phyloP scores from a whole-genome alignment of 1,140 invertebrate genomes.

The Trypoxylus dichotomus region DNA sequence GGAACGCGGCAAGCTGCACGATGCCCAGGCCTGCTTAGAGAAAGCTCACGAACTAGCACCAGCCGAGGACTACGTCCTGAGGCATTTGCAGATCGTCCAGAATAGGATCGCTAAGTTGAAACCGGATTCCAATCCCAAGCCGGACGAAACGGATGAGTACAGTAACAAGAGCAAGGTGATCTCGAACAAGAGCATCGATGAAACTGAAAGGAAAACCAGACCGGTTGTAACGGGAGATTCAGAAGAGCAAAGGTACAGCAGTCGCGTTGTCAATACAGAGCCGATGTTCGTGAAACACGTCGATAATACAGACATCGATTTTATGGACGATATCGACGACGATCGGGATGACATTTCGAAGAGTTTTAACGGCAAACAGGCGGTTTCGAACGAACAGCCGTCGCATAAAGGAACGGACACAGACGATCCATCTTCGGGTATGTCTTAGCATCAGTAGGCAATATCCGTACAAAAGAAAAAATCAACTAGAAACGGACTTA shows the following conservation, averaged over 20 bases:
- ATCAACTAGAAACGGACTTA: background rate
- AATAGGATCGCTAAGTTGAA: constrained; percentile 63
- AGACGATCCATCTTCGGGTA: constrained; percentile 56
- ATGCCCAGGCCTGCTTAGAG: constrained; percentile 82
- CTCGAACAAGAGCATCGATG: constrained; percentile 50
- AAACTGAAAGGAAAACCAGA: constrained; percentile 49
- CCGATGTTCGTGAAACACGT: constrained; percentile 52
- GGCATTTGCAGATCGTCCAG: constrained; percentile 84
- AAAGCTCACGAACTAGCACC: constrained; percentile 80
- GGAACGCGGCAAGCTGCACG: constrained; percentile 80
- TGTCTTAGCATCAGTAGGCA: constrained; percentile 52
- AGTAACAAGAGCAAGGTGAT: constrained; percentile 48
- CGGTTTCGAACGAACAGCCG: constrained; percentile 32
- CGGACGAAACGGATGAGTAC: constrained; percentile 37
- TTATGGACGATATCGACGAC: constrained; percentile 35
- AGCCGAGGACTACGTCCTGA: constrained; percentile 85
- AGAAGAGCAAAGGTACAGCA: constrained; percentile 52
- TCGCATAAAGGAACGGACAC: constrained; percentile 42
- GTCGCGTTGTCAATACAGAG: constrained; percentile 52
- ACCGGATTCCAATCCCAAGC: constrained; percentile 41
- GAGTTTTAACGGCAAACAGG: constrained; percentile 37
- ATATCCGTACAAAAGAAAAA: too few species aligned
- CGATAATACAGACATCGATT: constrained; percentile 44
- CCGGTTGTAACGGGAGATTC: constrained; percentile 50
- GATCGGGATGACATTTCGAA: constrained; percentile 35